Conservation (phyloP, 2,113 vertebrate genomes). For the Corvus cornix region DNA sequence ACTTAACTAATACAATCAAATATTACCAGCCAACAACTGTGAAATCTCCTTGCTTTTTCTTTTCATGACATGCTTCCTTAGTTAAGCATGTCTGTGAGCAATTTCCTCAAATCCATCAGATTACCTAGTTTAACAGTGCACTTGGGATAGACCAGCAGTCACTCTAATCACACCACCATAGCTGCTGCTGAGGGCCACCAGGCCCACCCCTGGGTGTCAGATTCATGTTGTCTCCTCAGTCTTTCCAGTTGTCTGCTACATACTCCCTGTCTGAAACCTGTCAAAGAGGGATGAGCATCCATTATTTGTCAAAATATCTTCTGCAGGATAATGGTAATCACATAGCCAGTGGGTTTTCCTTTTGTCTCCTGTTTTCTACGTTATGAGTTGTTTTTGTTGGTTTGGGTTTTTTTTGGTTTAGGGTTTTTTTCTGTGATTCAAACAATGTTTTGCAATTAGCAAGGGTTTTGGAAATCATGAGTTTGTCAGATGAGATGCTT, state of each 20-base stretch:
- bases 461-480: background rate
- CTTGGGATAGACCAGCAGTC: background rate
- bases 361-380: background rate
- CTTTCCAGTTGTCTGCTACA: fast-evolving
- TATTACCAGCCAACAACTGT: background rate
- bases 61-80: background rate
- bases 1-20: background rate
- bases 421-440: background rate
- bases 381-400: background rate
- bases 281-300: background rate
- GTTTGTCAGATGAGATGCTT: background rate
- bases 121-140: background rate
- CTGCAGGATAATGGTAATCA: background rate
- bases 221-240: background rate
- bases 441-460: background rate
- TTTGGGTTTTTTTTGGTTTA: background rate
- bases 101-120: background rate
- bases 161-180: background rate
- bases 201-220: background rate
- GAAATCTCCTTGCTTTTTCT: background rate
- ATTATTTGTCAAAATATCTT: background rate
- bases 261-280: background rate
- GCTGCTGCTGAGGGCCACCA: background rate
- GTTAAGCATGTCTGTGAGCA: background rate
- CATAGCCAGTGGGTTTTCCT: background rate